Evolutionary conservation across 1,140 invertebrate species (phyloP), one percentile per base, ranked within the genome.

Genomic region (Cardiocondyla obscurior): DNA sequence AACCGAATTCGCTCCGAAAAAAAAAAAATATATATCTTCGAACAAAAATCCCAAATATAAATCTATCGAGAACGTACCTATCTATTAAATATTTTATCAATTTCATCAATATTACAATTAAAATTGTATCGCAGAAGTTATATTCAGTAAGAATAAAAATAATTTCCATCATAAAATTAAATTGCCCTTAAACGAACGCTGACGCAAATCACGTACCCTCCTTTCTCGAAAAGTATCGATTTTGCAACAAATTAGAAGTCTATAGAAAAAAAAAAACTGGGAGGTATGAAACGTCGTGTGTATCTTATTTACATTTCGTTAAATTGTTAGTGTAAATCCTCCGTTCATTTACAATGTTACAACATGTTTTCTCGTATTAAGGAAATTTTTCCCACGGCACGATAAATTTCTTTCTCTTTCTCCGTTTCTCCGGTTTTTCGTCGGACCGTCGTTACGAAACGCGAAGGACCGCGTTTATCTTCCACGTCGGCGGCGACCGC

Each of bases 381-480:
- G 22, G 10, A 16, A 39, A 69, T 79, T 79, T 79, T 79, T 67
- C 46, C 62, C 10, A 30, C 62, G 12, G 14, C 33, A 53, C 33
- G 42, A 79, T 79, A 79, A 79, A 79, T 79, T 79, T 69, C 33
- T 65, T 7, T 49, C 22, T 57, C 39, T 62, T 19, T 64, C 1
- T 49, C 42, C 16, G 12, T 76, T 33, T 46, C 44, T 39, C 44
- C 12, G 25, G 22, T 79, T 79, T 79, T 79, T 67, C 49, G 62
- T 25, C 62, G 22, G 62, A 79, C 74, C 60, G 42, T 79, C 74
- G 62, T 79, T 79, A 79, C 74, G 46, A 79, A 79, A 79, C 74
- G 74, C 25, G 65, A 46, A 79, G 69, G 74, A 79, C 62, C 74
- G 62, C 74, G 62, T 79, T 79, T 79, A 67, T 79, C 74, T 79